Evolutionary conservation across 2,113 vertebrate genomes (phyloP).

Genomic region (Oostethus manadensis): DNA sequence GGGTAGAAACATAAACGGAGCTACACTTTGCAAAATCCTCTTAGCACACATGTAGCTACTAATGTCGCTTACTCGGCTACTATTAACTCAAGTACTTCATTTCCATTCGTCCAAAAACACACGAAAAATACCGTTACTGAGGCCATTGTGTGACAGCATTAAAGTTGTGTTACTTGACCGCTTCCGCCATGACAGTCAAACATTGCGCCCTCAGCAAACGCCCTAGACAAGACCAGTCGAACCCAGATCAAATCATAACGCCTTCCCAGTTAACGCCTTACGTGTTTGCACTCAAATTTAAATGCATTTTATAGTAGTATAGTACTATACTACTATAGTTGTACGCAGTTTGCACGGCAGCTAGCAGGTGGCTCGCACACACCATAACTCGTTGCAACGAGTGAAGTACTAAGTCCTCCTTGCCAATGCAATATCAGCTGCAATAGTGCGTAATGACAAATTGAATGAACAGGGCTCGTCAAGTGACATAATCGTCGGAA

Average conservation of each 20-base stretch:
- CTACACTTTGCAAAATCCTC: slow-evolving; percentile 43
- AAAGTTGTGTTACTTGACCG: slow-evolving; percentile 12
- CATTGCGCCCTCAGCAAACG: slow-evolving; percentile 23
- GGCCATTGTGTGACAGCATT: slow-evolving; percentile 46
- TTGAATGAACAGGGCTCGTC: neutral
- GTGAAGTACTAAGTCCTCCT: neutral
- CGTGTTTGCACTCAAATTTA: neutral
- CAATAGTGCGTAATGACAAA: neutral
- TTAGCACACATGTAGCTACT: slow-evolving; percentile 32
- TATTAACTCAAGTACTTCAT: neutral
- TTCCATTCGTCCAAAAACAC: neutral
- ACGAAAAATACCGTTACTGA: slow-evolving; percentile 65
- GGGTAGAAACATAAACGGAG: neutral
- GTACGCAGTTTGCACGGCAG: neutral
- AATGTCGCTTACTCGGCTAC: slow-evolving; percentile 24
- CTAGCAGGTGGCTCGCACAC: neutral
- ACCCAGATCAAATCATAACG: slow-evolving; percentile 23
- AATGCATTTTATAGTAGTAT: neutral
- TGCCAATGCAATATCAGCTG: neutral
- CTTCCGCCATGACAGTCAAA: slow-evolving; percentile 49
- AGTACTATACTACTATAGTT: no score
- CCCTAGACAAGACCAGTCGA: slow-evolving; percentile 51
- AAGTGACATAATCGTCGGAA: neutral
- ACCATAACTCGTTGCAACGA: neutral
- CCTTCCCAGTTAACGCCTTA: neutral